phyloP scores from a whole-genome alignment of 2,113 vertebrate genomes.

The Passer domesticus region DNA sequence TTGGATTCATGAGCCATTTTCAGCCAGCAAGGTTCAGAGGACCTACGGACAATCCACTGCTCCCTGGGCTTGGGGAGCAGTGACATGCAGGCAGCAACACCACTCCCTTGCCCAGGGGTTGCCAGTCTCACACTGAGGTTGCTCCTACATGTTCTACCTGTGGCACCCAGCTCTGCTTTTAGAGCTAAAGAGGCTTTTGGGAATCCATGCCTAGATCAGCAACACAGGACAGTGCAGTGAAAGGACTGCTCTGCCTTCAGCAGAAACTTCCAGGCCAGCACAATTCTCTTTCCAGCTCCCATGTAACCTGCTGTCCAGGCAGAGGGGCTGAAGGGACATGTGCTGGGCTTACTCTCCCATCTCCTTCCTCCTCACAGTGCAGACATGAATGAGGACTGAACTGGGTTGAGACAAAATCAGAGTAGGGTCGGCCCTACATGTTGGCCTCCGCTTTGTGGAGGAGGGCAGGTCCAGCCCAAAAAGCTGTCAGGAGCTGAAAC shows the following conservation, averaged over 20 bases:
- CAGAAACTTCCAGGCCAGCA: background rate
- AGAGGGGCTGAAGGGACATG: fast-evolving
- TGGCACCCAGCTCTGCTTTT: background rate
- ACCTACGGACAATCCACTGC: background rate
- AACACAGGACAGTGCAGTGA: fast-evolving
- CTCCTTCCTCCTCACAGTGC: background rate
- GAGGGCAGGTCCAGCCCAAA: background rate
- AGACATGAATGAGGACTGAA: background rate
- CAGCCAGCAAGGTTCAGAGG: background rate
- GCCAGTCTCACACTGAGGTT: background rate
- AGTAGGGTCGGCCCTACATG: fast-evolving
- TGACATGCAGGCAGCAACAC: background rate
- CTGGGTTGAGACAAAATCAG: background rate
- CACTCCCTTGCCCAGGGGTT: background rate
- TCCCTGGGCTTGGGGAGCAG: background rate
- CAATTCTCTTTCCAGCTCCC: background rate
- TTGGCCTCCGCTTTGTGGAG: background rate
- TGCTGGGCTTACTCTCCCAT: background rate
- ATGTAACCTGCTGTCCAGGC: background rate
- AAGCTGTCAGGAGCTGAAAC: fast-evolving
- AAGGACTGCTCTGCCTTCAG: background rate
- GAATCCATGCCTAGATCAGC: background rate
- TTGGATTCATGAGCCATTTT: background rate
- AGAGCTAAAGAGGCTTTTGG: background rate
- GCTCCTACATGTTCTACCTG: background rate